Conservation (phyloP, 2,888 invertebrate genomes). For the Trachelus stipa region DNA sequence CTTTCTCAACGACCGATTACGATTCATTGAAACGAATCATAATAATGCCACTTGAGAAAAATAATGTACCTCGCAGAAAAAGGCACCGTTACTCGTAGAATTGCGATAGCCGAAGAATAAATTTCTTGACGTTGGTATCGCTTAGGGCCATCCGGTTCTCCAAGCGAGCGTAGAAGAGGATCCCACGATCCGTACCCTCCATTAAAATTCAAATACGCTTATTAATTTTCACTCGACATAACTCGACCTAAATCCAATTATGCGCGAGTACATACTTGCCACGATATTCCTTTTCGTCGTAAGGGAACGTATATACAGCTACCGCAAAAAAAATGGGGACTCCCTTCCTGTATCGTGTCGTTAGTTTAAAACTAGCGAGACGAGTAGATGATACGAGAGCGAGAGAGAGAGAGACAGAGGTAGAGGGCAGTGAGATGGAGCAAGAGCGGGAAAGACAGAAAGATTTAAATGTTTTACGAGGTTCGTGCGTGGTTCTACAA, state of each 20-base stretch:
- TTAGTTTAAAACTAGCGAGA: background rate
- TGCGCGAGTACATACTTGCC: background rate
- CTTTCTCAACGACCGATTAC: background rate
- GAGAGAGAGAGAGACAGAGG: background rate
- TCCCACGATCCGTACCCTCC: background rate
- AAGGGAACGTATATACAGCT: background rate
- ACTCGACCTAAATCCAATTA: background rate
- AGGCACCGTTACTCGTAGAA: background rate
- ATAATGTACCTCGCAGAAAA: background rate
- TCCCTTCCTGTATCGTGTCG: background rate
- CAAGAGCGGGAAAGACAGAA: background rate
- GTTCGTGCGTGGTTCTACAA: background rate
- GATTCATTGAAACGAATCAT: background rate
- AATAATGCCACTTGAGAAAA: background rate
- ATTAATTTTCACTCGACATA: background rate
- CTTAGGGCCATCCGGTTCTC: background rate
- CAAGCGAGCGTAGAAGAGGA: background rate
- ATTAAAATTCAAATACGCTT: background rate
- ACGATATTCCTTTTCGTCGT: background rate
- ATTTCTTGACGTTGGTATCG: background rate
- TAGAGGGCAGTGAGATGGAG: too few relatives aligned
- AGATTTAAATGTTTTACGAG: background rate
- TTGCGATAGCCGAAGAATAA: background rate
- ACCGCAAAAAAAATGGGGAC: background rate
- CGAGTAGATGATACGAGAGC: too few relatives aligned